These are phyloP conservation scores for Drosophila serrata DNA, from an alignment of 1,140 invertebrate species.

Conservation along the genomic window DNA sequence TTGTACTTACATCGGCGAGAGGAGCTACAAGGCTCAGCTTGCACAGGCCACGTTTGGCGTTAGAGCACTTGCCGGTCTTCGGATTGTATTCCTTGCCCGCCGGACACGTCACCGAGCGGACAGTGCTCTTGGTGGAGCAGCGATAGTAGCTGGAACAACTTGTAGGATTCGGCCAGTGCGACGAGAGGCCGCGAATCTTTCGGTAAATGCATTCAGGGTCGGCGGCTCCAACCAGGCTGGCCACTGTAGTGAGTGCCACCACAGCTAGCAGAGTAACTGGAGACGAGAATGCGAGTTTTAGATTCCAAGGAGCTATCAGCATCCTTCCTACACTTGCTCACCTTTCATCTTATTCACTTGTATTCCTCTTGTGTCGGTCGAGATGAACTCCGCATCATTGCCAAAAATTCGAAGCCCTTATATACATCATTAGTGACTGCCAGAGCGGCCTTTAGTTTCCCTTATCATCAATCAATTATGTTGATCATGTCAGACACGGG, in stretches of 20 bases:
- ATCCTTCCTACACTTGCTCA: slow-evolving; percentile 19
- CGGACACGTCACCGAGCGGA: slow-evolving; percentile 60
- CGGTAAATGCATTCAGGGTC: slow-evolving; percentile 79
- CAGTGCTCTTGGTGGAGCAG: slow-evolving; percentile 62
- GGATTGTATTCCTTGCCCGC: slow-evolving; percentile 71
- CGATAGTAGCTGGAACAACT: slow-evolving; percentile 72
- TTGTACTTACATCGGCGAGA: slow-evolving; percentile 36
- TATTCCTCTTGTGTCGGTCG: slow-evolving; percentile 63
- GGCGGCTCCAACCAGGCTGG: slow-evolving; percentile 54
- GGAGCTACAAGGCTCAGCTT: slow-evolving; percentile 62
- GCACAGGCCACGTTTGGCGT: slow-evolving; percentile 58
- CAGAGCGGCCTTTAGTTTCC: background rate
- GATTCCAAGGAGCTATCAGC: background rate
- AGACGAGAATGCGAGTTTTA: background rate
- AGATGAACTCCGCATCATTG: slow-evolving; percentile 65
- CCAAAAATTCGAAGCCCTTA: slow-evolving; percentile 57
- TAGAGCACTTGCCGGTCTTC: slow-evolving; percentile 65
- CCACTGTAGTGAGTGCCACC: slow-evolving; percentile 63
- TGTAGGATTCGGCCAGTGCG: slow-evolving; percentile 73
- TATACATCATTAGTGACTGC: slow-evolving; percentile 45
- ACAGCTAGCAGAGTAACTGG: slow-evolving; percentile 73
- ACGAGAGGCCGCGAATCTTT: slow-evolving; percentile 58
- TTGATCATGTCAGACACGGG: slow-evolving; percentile 56
- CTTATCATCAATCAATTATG: slow-evolving; percentile 49
- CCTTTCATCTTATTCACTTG: slow-evolving; percentile 67